Conservation (phyloP, 2,888 invertebrate species). For the Spisula subtruncata region DNA sequence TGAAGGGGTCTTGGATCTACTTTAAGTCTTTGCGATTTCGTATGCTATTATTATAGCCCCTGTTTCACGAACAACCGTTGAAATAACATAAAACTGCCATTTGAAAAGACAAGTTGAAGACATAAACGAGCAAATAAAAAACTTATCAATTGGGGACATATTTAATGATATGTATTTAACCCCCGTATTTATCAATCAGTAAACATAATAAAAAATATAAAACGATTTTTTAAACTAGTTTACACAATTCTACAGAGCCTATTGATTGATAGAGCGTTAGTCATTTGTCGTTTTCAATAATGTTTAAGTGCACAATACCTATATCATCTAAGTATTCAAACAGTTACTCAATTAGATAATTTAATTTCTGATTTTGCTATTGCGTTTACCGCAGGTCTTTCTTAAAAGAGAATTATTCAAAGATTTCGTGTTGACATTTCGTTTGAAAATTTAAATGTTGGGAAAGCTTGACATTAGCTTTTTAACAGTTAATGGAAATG, state of each 20-base stretch:
- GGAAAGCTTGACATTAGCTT: not conserved
- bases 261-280: not conserved
- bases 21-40: too few species aligned
- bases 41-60: too few species aligned
- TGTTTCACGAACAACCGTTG: too few species aligned
- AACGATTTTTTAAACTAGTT: not conserved
- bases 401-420: not conserved
- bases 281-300: not conserved
- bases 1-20: too few species aligned
- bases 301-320: not conserved
- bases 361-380: not conserved
- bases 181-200: too few species aligned
- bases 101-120: too few species aligned
- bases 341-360: not conserved
- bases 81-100: too few species aligned
- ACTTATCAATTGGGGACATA: too few species aligned
- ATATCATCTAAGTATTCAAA: not conserved
- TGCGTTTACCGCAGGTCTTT: not conserved
- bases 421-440: not conserved
- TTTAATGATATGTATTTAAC: too few species aligned
- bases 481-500: slow-evolving; percentile 5
- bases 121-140: too few species aligned
- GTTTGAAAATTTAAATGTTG: not conserved
- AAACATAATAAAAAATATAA: too few species aligned
- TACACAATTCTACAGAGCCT: not conserved